Evolutionary conservation across 1,140 invertebrate genomes (phyloP).

Genomic region (Papilio polyxenes): DNA sequence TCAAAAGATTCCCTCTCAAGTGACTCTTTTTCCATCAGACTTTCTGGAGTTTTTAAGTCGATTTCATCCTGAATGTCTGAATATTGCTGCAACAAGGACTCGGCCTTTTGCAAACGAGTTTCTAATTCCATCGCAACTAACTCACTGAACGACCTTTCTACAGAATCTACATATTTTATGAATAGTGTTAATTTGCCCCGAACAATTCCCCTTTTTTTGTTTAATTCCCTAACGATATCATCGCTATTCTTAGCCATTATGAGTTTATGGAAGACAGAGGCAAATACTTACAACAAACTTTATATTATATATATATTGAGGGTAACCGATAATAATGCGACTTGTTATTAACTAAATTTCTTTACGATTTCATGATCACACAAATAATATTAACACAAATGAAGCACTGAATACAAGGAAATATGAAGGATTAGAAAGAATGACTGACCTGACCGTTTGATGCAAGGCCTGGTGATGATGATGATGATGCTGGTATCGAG

Average conservation of each 20-base stretch:
- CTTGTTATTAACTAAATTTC: neutral
- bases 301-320: neutral
- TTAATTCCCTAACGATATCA: conserved; percentile 34
- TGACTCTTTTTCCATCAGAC: conserved; percentile 25
- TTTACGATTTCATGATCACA: neutral
- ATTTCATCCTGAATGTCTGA: conserved; percentile 35
- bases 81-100: conserved; percentile 24
- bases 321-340: conserved; percentile 18
- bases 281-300: conserved; percentile 20
- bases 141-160: conserved; percentile 17
- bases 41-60: conserved; percentile 33
- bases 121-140: conserved; percentile 22
- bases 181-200: conserved; percentile 40
- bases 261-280: conserved; percentile 16
- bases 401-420: conserved; percentile 30
- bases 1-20: conserved; percentile 37
- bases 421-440: conserved; percentile 20
- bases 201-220: conserved; percentile 37
- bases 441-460: conserved; percentile 24
- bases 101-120: conserved; percentile 25
- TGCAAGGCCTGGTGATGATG: conserved; percentile 27
- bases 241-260: conserved; percentile 32
- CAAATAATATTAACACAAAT: conserved; percentile 33
- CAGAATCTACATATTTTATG: conserved; percentile 36
- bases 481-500: conserved; percentile 33